A percentile compares a stretch with the other conserved stretches of the same genome.
These are phyloP conservation scores for Eudemis profundana DNA, from an alignment of 2,888 invertebrate species.

Conservation along the genomic window DNA sequence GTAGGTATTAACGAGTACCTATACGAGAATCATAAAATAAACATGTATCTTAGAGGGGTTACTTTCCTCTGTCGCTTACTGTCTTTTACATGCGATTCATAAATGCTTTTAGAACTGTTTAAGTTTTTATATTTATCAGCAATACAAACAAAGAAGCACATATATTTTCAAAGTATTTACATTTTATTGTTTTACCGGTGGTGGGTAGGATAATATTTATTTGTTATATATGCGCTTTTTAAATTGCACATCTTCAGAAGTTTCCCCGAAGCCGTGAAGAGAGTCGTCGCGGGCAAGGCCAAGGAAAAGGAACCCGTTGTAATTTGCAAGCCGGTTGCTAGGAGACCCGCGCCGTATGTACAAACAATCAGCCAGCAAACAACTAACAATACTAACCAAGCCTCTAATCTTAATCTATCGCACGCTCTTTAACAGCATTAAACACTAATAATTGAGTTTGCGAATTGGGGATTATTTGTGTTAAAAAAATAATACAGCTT, in stretches of 20 bases:
- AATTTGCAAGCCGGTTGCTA: slow-evolving; percentile 67
- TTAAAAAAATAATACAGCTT: too few relatives aligned
- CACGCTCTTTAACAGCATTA: neutral
- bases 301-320: slow-evolving; percentile 60
- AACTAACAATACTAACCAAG: slow-evolving; percentile 53
- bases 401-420: neutral
- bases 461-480: too few relatives aligned
- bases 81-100: too few relatives aligned
- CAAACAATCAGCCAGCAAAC: slow-evolving; percentile 51
- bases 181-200: slow-evolving; percentile 7
- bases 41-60: too few relatives aligned
- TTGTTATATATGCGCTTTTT: slow-evolving; percentile 49
- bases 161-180: neutral
- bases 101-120: too few relatives aligned
- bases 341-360: slow-evolving; percentile 70
- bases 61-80: too few relatives aligned
- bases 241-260: slow-evolving; percentile 70
- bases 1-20: too few relatives aligned
- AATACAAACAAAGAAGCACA: too few relatives aligned
- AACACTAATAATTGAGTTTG: neutral
- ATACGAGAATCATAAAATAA: too few relatives aligned
- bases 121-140: too few relatives aligned
- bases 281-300: slow-evolving; percentile 59
- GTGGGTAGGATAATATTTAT: slow-evolving; percentile 27
- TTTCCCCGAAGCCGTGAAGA: slow-evolving; percentile 69